A percentile compares a stretch with the other conserved stretches of the same genome.
These are phyloP conservation scores for Drosophila fulvimacula DNA, from an alignment of 2,888 invertebrate genomes.

Conservation along the genomic window DNA sequence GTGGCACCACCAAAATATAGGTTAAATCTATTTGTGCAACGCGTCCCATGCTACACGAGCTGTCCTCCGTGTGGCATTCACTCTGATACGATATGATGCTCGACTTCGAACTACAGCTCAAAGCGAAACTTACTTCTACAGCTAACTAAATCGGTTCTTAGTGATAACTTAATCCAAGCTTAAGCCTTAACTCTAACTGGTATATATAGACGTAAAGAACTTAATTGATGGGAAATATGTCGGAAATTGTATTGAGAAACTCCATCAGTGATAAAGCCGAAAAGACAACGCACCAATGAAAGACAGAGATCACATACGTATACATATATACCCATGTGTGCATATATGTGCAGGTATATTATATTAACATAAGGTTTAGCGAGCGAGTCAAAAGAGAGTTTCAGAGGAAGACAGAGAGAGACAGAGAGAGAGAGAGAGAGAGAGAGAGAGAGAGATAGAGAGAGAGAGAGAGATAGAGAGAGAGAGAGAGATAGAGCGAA, in stretches of 20 bases:
- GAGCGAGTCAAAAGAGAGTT: conserved; percentile 69
- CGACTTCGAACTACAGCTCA: conserved; percentile 4
- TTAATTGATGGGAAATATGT: conserved; percentile 12
- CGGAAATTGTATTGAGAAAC: conserved; percentile 29
- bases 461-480: conserved; percentile 19
- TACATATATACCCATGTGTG: not conserved
- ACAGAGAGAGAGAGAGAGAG: conserved; percentile 14
- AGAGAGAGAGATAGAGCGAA: conserved; percentile 16
- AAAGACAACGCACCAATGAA: conserved; percentile 81
- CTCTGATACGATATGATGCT: no score
- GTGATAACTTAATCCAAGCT: not conserved
- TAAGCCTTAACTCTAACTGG: not conserved
- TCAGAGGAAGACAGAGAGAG: conserved; percentile 31
- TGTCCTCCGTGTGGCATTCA: conserved; percentile 45
- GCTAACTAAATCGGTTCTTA: conserved; percentile 11
- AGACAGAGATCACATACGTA: conserved; percentile 57
- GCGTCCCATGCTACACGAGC: conserved; percentile 17
- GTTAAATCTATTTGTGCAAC: conserved; percentile 50
- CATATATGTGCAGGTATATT: conserved; percentile 1
- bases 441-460: conserved; percentile 35
- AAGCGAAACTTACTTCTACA: conserved; percentile 22
- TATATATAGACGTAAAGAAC: not conserved
- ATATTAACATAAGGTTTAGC: conserved; percentile 29
- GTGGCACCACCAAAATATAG: conserved; percentile 47
- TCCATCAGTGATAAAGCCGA: conserved; percentile 44